A percentile compares a stretch with the other conserved stretches of the same genome.
These are phyloP conservation scores for Ostrea denselamellosa DNA, from an alignment of 1,140 invertebrate genomes.

Conservation along the genomic window DNA sequence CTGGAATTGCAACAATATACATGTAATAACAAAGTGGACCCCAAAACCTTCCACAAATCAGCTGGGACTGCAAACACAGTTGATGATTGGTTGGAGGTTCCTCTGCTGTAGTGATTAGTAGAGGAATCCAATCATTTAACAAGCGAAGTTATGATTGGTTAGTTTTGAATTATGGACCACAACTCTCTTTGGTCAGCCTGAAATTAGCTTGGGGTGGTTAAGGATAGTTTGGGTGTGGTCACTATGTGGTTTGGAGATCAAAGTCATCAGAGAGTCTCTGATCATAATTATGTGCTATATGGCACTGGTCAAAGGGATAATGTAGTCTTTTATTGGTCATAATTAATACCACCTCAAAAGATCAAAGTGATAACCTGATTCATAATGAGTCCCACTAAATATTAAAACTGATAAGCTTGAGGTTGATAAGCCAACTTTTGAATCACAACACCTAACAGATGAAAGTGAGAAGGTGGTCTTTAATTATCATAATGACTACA, in stretches of 20 bases:
- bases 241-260: not conserved
- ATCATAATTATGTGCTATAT: too few relatives aligned
- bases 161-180: not conserved
- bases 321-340: too few relatives aligned
- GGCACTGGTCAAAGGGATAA: not conserved
- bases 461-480: not conserved
- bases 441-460: not conserved
- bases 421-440: not conserved
- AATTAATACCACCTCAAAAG: not conserved
- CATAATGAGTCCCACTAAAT: not conserved
- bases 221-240: not conserved
- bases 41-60: not conserved
- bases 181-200: not conserved
- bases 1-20: too few relatives aligned
- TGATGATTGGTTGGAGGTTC: not conserved
- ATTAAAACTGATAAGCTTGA: not conserved
- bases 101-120: not conserved
- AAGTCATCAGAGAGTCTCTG: not conserved
- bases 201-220: not conserved
- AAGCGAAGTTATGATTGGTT: not conserved
- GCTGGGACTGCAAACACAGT: not conserved
- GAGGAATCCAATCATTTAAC: not conserved
- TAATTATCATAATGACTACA: not conserved
- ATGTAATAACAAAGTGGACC: not conserved
- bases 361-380: not conserved